Evolutionary conservation across 2,888 invertebrate genomes (phyloP).

Genomic region (Eupithecia pulchellata): DNA sequence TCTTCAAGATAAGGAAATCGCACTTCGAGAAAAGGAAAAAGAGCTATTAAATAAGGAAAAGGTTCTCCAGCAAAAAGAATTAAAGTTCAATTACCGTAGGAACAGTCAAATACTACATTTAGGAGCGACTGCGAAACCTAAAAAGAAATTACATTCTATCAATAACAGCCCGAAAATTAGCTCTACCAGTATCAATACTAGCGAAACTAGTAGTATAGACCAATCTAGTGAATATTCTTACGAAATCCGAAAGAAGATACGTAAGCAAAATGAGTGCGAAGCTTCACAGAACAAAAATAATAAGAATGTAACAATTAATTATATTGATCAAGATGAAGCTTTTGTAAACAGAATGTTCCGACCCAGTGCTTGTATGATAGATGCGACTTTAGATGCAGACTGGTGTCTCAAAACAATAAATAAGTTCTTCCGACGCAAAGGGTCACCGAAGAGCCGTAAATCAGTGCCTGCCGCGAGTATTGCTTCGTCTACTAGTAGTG

Average conservation of each 20-base stretch:
- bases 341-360: background rate
- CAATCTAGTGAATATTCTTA: background rate
- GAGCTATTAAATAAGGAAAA: slow-evolving; percentile 5
- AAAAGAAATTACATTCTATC: background rate
- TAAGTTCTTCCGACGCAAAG: background rate
- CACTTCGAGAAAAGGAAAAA: slow-evolving; percentile 27
- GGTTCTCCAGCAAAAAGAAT: slow-evolving; percentile 44
- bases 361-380: slow-evolving; percentile 5
- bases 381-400: slow-evolving; percentile 8
- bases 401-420: slow-evolving; percentile 13
- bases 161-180: background rate
- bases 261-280: background rate
- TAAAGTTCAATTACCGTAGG: slow-evolving; percentile 37
- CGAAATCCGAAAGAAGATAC: background rate
- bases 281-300: background rate
- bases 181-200: background rate
- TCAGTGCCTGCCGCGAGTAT: background rate
- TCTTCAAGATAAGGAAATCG: slow-evolving; percentile 43
- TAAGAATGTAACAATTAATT: background rate
- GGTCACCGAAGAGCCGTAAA: background rate
- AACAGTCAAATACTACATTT: background rate
- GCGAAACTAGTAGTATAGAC: background rate
- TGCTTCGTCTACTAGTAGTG: slow-evolving; percentile 7
- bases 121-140: background rate
- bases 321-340: background rate